Conservation (phyloP, 2,888 invertebrate genomes). For the Mimachlamys varia region DNA sequence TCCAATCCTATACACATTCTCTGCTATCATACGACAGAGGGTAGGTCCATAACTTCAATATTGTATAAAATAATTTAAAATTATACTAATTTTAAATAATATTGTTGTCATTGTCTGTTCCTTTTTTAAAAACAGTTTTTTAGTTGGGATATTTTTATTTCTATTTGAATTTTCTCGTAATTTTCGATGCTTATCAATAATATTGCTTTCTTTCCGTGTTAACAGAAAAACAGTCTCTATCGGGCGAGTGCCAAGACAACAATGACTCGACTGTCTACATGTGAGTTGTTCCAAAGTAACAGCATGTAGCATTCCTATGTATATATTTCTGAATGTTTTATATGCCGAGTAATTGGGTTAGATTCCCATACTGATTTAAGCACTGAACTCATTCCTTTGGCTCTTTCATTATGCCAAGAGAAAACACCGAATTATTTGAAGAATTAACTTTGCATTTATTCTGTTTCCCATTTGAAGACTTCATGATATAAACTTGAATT, state of each 20-base stretch:
- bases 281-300: background rate
- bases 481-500: too few relatives aligned
- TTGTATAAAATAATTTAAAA: background rate
- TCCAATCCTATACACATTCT: constrained; percentile 50
- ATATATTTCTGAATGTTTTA: too few relatives aligned
- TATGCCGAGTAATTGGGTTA: too few relatives aligned
- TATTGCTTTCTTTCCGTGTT: background rate
- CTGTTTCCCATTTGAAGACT: too few relatives aligned
- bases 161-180: background rate
- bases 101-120: background rate
- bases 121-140: background rate
- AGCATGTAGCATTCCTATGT: too few relatives aligned
- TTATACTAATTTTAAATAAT: too few relatives aligned
- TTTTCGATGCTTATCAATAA: background rate
- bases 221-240: background rate
- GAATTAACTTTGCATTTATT: too few relatives aligned
- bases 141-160: background rate
- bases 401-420: too few relatives aligned
- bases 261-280: background rate
- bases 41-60: background rate
- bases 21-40: constrained; percentile 28
- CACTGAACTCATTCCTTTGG: too few relatives aligned
- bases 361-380: too few relatives aligned
- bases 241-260: background rate
- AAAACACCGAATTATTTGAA: too few relatives aligned